phyloP scores from a whole-genome alignment of 2,113 vertebrate species.

The Paradoxurus hermaphroditus region DNA sequence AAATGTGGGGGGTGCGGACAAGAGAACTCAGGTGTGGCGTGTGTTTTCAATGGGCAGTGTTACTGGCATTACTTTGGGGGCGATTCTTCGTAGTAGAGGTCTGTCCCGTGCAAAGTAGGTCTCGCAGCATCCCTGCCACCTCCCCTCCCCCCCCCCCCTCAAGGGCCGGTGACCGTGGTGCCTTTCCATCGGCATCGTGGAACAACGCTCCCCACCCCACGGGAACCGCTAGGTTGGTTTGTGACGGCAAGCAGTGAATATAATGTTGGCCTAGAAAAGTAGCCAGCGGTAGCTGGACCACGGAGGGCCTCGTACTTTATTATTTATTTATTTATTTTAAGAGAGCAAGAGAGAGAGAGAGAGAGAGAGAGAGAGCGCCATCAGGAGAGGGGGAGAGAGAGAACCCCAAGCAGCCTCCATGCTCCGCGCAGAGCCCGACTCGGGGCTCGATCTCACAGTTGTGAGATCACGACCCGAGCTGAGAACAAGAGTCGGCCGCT shows the following conservation, averaged over 20 bases:
- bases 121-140: neutral
- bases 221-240: neutral
- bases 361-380: too few species aligned
- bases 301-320: neutral
- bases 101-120: neutral
- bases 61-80: neutral
- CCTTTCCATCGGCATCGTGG: neutral
- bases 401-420: too few species aligned
- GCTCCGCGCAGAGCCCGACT: too few species aligned
- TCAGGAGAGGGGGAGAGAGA: too few species aligned
- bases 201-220: neutral
- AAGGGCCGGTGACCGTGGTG: too few species aligned
- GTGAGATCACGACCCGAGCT: too few species aligned
- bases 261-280: neutral
- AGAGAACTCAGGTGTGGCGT: neutral
- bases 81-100: neutral
- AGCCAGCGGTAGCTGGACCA: neutral
- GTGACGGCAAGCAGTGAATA: neutral
- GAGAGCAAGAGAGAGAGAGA: too few species aligned
- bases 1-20: accelerated
- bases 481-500: too few species aligned
- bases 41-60: neutral
- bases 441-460: too few species aligned
- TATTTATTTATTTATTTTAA: too few species aligned
- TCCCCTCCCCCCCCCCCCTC: too few species aligned